Evolutionary conservation across 2,113 vertebrate genomes (phyloP).

Genomic region (Cinclus mexicanus): DNA sequence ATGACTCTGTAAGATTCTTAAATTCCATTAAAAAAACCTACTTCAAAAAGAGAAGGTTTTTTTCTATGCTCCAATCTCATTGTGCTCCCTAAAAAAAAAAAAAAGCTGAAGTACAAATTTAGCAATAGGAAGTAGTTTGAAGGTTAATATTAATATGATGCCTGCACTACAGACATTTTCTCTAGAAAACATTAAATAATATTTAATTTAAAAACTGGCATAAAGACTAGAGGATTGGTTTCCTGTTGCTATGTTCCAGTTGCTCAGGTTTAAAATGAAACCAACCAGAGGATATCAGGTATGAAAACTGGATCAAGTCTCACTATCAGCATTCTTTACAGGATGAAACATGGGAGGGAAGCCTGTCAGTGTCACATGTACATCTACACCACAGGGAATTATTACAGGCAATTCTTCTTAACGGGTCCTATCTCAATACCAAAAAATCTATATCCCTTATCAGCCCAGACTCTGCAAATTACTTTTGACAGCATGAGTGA

Average conservation of each 20-base stretch:
- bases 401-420: background rate
- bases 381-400: background rate
- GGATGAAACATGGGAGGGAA: background rate
- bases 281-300: background rate
- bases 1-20: background rate
- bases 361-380: background rate
- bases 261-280: background rate
- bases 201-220: background rate
- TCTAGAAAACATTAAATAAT: background rate
- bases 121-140: background rate
- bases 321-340: background rate
- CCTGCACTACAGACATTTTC: background rate
- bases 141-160: background rate
- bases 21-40: background rate
- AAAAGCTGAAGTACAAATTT: background rate
- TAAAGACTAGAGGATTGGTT: background rate
- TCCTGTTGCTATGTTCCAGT: background rate
- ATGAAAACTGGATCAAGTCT: background rate
- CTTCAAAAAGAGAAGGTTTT: background rate
- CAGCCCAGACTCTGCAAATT: background rate
- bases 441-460: background rate
- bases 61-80: background rate
- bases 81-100: background rate
- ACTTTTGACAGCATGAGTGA: background rate
- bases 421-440: background rate